phyloP scores from a whole-genome alignment of 1,140 invertebrate species.

The Meloidogyne chitwoodi region DNA sequence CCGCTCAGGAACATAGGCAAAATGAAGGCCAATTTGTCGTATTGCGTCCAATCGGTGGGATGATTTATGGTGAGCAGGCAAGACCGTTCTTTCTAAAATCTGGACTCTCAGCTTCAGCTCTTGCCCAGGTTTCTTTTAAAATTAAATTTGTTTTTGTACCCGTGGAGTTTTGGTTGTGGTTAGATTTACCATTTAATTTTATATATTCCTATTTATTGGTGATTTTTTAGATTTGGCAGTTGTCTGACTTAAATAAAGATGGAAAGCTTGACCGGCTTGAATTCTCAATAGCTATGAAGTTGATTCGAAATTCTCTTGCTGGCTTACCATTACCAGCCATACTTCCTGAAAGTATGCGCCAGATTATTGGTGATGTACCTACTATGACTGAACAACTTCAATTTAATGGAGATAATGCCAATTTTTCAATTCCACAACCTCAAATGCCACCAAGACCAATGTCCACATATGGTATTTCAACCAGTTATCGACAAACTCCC shows the following conservation, averaged over 20 bases:
- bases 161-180: conserved; percentile 31
- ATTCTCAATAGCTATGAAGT: conserved; percentile 43
- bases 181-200: conserved; percentile 3
- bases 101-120: conserved; percentile 32
- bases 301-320: conserved; percentile 35
- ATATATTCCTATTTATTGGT: neutral
- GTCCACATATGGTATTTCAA: conserved; percentile 13
- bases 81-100: conserved; percentile 42
- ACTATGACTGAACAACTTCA: neutral
- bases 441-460: conserved; percentile 19
- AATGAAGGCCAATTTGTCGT: conserved; percentile 43
- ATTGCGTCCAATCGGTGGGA: conserved; percentile 30
- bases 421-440: neutral
- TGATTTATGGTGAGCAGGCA: conserved; percentile 40
- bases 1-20: conserved; percentile 17
- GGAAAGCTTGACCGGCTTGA: conserved; percentile 41
- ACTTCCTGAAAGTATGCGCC: conserved; percentile 36
- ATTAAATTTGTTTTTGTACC: conserved; percentile 77
- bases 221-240: conserved; percentile 44
- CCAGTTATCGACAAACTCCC: conserved; percentile 6
- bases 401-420: conserved; percentile 2
- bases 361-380: conserved; percentile 1
- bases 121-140: conserved; percentile 82
- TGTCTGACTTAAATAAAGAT: conserved; percentile 45
- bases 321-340: conserved; percentile 27